Evolutionary conservation across 1,140 invertebrate genomes (phyloP), one percentile per base, ranked within the genome.

Genomic region (Calycopis cecrops): DNA sequence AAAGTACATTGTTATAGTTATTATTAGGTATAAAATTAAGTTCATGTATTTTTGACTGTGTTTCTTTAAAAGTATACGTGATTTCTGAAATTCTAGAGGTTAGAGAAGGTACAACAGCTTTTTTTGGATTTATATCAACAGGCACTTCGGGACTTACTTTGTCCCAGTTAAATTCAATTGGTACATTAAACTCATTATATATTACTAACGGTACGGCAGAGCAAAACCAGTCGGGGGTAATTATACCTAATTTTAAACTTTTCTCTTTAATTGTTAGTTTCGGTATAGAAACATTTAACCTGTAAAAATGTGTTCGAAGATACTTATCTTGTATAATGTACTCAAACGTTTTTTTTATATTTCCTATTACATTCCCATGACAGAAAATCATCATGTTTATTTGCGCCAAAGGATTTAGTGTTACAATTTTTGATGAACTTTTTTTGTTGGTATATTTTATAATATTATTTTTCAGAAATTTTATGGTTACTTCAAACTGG

Each of bases 161-260:
- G 49, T 70, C 58, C 79, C 79, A 87, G 49, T 68, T 57, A 63
- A 78, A 84, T 37, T 72, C 60, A 18, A 81, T 66, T 38, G 69
- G 38, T 52, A 81, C 52, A 59, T 87, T 87, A 52, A 71, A 87
- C 56, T 72, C 21, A 61, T 87, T 87, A 44, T 67, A 65, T 56
- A 87, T 76, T 66, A 56, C 74, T n/a, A 87, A 38, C 0, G 81
- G 80, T 12, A 79, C 73, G 80, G 79, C 7, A 73, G 75, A 0
- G 82, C 51, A 63, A 85, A 87, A 57, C n/a, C 62, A 67, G 65
- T 87, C 84, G 21, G 60, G 72, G 28, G 79, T 81, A 8, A 82
- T 72, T 81, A 87, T 87, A 4, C 84, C 84, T 63, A 87, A 85
- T 55, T 85, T 87, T 50, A 87, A 69, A 54, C 34, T 60, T 57